Evolutionary conservation across 2,113 vertebrate species (phyloP).

Genomic region (Peucedramus taeniatus): DNA sequence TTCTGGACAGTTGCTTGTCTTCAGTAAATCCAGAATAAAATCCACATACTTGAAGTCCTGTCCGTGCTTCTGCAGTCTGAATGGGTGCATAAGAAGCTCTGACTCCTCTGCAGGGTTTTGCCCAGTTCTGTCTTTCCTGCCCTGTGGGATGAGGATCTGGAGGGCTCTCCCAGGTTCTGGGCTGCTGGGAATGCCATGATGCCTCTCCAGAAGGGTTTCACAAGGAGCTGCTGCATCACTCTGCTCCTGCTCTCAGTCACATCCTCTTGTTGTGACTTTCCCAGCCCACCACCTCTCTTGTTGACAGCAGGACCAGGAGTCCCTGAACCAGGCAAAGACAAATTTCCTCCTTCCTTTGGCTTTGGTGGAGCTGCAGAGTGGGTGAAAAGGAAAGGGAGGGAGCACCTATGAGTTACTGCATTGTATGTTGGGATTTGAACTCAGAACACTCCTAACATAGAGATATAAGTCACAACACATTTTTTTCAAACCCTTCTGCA

Average conservation of each 20-base stretch:
- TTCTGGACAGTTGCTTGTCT: background rate
- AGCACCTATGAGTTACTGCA: background rate
- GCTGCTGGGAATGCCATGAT: accelerated
- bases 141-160: accelerated
- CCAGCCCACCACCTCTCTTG: background rate
- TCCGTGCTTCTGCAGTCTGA: background rate
- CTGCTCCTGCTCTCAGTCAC: background rate
- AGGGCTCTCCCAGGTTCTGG: background rate
- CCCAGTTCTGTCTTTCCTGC: background rate
- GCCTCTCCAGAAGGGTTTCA: background rate
- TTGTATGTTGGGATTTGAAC: background rate
- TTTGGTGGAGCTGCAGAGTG: background rate
- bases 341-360: background rate
- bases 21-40: background rate
- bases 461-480: background rate
- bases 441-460: background rate
- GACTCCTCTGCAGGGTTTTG: background rate
- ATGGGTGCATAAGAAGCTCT: background rate
- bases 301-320: background rate
- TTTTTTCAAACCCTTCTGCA: background rate
- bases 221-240: background rate
- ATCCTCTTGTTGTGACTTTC: background rate
- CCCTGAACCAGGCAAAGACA: background rate
- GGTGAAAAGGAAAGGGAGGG: background rate
- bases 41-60: background rate